phyloP scores from a whole-genome alignment of 2,797 vertebrate genomes.

The Enteromius fasciolatus region DNA sequence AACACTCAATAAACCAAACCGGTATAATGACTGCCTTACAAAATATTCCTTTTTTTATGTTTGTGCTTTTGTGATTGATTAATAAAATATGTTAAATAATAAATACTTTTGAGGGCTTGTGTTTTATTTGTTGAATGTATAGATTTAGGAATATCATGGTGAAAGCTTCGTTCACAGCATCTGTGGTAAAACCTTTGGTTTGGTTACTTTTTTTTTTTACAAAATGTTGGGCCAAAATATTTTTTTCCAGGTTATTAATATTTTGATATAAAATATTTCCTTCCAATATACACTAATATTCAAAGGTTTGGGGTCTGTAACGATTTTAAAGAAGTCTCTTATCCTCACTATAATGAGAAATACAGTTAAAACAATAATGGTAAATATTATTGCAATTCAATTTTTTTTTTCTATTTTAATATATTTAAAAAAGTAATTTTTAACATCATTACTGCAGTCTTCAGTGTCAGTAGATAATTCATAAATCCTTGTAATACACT shows the following conservation, averaged over 20 bases:
- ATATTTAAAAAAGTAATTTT: not conserved
- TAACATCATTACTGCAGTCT: not conserved
- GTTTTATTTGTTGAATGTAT: not conserved
- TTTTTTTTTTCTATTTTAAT: not conserved
- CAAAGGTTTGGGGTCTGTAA: not conserved
- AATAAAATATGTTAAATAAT: constrained; percentile 69
- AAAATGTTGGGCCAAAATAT: not conserved
- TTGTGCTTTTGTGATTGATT: constrained; percentile 75
- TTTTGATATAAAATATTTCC: not conserved
- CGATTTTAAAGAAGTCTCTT: not conserved
- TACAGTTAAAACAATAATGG: not conserved
- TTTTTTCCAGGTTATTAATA: not conserved
- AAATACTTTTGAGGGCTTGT: not conserved
- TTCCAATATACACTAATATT: not conserved
- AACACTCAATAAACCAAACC: constrained; percentile 66
- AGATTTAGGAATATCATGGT: not conserved
- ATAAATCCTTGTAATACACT: not conserved
- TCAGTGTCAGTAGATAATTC: too few relatives aligned
- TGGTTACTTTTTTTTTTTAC: not conserved
- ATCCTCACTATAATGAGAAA: not conserved
- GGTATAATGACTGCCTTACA: constrained; percentile 79
- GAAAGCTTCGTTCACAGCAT: not conserved
- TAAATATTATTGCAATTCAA: not conserved
- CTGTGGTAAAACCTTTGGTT: not conserved
- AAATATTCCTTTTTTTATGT: constrained; percentile 76